A percentile compares a stretch with the other conserved stretches of the same genome.
These are phyloP conservation scores for Astyanax mexicanus DNA, from an alignment of 2,797 vertebrate genomes.

Conservation along the genomic window DNA sequence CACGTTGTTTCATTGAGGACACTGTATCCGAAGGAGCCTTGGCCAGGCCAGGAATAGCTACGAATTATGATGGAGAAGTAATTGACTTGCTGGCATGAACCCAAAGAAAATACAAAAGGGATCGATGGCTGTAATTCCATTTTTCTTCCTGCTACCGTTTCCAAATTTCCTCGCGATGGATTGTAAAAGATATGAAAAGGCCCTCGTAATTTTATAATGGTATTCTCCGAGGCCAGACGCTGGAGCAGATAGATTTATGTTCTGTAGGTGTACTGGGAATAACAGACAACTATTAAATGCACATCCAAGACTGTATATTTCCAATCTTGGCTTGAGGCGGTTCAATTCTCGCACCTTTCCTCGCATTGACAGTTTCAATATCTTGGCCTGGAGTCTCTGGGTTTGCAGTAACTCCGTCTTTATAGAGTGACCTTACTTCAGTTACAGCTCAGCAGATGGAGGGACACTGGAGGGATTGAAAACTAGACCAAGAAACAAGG, in stretches of 20 bases:
- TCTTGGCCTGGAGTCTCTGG: background rate
- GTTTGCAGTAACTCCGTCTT: background rate
- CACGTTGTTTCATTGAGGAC: background rate
- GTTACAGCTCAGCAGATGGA: constrained; percentile 4
- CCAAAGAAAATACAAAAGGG: constrained; percentile 23
- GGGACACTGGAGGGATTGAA: background rate
- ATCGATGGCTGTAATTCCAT: constrained; percentile 49
- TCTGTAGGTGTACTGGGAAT: constrained; percentile 21
- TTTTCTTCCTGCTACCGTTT: constrained; percentile 34
- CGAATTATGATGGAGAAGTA: constrained; percentile 44
- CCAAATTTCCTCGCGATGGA: constrained; percentile 18
- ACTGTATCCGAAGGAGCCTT: constrained; percentile 1
- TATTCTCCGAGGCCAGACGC: background rate
- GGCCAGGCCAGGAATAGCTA: constrained; percentile 22
- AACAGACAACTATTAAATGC: constrained; percentile 11
- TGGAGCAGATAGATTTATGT: constrained; percentile 9
- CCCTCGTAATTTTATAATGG: constrained; percentile 41
- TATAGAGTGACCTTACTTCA: background rate
- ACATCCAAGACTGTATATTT: constrained; percentile 4
- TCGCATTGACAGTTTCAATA: background rate
- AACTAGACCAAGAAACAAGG: background rate
- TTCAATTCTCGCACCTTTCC: background rate
- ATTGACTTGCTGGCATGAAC: constrained; percentile 33
- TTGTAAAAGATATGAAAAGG: constrained; percentile 21
- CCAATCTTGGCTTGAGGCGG: background rate